A percentile compares a stretch with the other conserved stretches of the same genome.
Evolutionary conservation across 92 coral and sea anemone genomes (phyloP).

Genomic region (Palythoa heliodiscus): DNA sequence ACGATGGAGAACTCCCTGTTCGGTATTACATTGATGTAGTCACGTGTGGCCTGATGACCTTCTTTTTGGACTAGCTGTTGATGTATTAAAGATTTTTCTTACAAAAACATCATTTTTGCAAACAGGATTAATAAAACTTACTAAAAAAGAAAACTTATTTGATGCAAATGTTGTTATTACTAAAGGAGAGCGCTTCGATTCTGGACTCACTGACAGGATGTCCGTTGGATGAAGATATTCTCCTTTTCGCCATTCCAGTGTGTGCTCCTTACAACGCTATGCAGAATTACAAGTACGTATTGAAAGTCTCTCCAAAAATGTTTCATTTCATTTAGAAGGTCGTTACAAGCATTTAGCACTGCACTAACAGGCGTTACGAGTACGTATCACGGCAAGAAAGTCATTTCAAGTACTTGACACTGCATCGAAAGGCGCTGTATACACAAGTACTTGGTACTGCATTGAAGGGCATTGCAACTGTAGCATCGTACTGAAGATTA

Average conservation of each 20-base stretch:
- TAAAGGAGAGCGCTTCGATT: constrained; percentile 48
- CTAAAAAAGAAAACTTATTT: neutral
- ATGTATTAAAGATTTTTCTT: neutral
- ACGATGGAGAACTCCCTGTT: too few relatives aligned
- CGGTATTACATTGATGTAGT: too few relatives aligned
- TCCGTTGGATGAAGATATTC: constrained; percentile 76
- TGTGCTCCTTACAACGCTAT: constrained; percentile 97
- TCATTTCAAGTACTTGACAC: too few relatives aligned
- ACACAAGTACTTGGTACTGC: too few relatives aligned
- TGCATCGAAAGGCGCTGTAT: too few relatives aligned
- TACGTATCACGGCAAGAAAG: too few relatives aligned
- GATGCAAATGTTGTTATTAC: neutral
- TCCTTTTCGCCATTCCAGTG: constrained; percentile 90
- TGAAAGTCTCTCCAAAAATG: neutral
- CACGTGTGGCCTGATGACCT: too few relatives aligned
- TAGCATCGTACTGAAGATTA: too few relatives aligned
- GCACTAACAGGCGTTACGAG: neutral
- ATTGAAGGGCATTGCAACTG: too few relatives aligned
- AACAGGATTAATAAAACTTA: neutral
- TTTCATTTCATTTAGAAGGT: too few relatives aligned
- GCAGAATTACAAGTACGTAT: constrained; percentile 90
- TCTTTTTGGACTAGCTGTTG: too few relatives aligned
- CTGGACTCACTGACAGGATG: constrained; percentile 94
- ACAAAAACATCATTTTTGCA: neutral
- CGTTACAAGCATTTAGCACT: too few relatives aligned